These are phyloP conservation scores for Colinus virginianus DNA, from an alignment of 2,113 vertebrate genomes.

Conservation along the genomic window DNA sequence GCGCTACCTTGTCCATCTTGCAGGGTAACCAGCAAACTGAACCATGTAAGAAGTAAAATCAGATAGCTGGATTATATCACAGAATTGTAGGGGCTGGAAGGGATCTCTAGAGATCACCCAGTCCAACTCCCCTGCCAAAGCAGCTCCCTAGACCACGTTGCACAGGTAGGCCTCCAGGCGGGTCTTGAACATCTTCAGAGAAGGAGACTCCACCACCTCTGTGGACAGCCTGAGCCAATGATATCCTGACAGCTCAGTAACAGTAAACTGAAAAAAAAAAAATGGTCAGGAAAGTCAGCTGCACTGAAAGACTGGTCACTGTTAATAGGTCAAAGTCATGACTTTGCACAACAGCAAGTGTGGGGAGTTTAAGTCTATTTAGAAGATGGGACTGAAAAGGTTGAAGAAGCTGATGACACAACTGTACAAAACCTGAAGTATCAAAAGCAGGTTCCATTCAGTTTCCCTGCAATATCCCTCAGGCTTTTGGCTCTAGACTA, in stretches of 20 bases:
- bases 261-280: neutral
- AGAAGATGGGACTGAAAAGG: neutral
- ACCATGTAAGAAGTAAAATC: neutral
- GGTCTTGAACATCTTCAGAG: too few species aligned
- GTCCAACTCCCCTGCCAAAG: too few species aligned
- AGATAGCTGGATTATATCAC: neutral
- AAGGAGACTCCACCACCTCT: too few species aligned
- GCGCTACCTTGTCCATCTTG: neutral
- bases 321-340: neutral
- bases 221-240: too few species aligned
- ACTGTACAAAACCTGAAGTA: neutral
- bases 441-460: neutral
- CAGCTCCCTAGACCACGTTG: too few species aligned
- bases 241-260: neutral
- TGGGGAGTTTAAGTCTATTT: neutral
- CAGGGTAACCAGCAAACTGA: neutral
- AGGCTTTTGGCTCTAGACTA: neutral
- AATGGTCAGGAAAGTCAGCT: neutral
- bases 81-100: too few species aligned
- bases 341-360: neutral
- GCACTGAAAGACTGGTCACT: neutral
- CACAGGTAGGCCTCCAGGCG: too few species aligned
- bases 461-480: neutral
- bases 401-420: neutral
- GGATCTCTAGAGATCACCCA: too few species aligned